Evolutionary conservation across 2,113 vertebrate species (phyloP).

Genomic region (Sturnira hondurensis): DNA sequence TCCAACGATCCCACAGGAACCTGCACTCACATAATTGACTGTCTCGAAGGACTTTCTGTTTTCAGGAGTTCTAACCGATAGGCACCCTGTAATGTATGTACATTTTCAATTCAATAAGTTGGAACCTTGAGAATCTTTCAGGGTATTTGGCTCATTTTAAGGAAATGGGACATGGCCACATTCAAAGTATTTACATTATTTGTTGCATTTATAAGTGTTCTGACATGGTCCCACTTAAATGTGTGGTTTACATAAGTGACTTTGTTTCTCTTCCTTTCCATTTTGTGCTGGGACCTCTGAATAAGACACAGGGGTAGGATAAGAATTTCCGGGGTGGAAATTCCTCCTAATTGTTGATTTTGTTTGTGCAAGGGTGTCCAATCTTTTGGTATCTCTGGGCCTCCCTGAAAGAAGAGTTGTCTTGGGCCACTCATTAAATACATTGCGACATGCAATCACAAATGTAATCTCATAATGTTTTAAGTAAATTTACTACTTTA

Average conservation of each 20-base stretch:
- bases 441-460: too few species aligned
- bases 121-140: not conserved
- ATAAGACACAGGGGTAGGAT: not conserved
- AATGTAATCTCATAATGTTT: too few species aligned
- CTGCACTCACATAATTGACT: constrained; percentile 18
- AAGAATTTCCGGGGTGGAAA: not conserved
- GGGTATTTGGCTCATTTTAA: not conserved
- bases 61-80: not conserved
- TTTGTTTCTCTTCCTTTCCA: not conserved
- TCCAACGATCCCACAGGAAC: constrained; percentile 20
- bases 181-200: not conserved
- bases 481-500: too few species aligned
- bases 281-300: not conserved
- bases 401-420: too few species aligned
- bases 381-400: too few species aligned
- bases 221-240: not conserved
- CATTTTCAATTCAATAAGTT: not conserved
- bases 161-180: not conserved
- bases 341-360: not conserved
- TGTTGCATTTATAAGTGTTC: not conserved
- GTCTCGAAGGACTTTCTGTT: constrained; percentile 23
- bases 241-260: not conserved
- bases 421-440: too few species aligned
- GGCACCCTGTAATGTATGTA: not conserved
- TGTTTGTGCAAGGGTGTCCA: not conserved